Evolutionary conservation across 2,113 vertebrate species (phyloP), one percentile per base, ranked within the genome.

Genomic region (Tragelaphus imberbis): DNA sequence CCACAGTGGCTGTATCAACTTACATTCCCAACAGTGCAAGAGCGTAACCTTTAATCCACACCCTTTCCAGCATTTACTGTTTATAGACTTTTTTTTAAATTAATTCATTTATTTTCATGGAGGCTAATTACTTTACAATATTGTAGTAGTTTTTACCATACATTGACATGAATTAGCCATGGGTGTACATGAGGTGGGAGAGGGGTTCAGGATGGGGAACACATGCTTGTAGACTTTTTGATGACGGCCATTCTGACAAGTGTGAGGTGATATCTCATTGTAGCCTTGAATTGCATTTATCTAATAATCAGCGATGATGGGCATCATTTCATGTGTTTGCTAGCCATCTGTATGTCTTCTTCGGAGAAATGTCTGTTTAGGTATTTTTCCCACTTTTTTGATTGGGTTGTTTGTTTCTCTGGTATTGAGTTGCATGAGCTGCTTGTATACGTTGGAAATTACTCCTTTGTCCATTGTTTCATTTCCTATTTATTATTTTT

Each of bases 251-350:
- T 65, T 65, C 16, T 65, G 63, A 65, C 2, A 33, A 19, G 16
- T n/a, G 16, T n/a, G 63, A 65, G 7, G 33, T 65, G 63, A 65
- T 65, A 65, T 65, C 63, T 65, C 7, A n/a, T 65, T 65, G 33
- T 17, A n/a, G 3, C 33, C 7, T 65, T 65, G 7, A 65, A n/a
- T n/a, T 19, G 7, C 7, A 19, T n/a, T n/a, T 65, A 7, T 19
- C 63, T 65, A n/a, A 65, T n/a, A 65, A n/a, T 9, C 7, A 65
- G 33, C 0, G 0, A 65, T 19, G 3, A 65, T 9, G 7, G 7
- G 33, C 63, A 19, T 65, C 16, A 65, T 19, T 65, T 65, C 33
- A n/a, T 65, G 33, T 65, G 3, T n/a, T 65, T 65, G 63, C n/a
- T 19, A 65, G 63, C 33, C 16, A 65, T 65, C 33, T n/a, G 63